Percentiles rank a stretch among this genome's conserved stretches.
These are phyloP conservation scores for Amphiprion percula DNA, from an alignment of 2,113 vertebrate species.

Conservation along the genomic window DNA sequence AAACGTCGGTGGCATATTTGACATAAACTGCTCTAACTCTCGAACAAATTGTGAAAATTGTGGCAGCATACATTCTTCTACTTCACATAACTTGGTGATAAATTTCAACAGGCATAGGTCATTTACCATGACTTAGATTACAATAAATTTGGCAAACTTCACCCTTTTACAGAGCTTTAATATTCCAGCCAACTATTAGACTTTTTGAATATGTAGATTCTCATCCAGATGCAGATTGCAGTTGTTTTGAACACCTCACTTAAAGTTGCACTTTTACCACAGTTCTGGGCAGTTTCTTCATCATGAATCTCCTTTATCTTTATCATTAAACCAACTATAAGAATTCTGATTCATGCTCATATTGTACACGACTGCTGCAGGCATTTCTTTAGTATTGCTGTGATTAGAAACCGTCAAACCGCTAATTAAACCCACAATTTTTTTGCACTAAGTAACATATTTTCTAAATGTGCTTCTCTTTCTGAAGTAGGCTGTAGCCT, in stretches of 20 bases:
- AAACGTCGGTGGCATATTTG: constrained; percentile 8
- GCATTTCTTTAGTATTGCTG: background rate
- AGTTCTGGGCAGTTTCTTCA: constrained; percentile 13
- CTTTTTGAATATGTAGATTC: background rate
- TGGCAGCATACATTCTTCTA: background rate
- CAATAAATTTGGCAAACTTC: background rate
- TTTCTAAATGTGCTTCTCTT: constrained; percentile 28
- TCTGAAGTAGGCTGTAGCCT: background rate
- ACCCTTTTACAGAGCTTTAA: background rate
- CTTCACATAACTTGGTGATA: background rate
- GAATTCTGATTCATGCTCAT: background rate
- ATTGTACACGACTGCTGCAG: constrained; percentile 8
- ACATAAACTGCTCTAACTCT: constrained; percentile 15
- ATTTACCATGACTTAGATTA: background rate
- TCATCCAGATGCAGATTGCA: background rate
- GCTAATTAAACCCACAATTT: constrained; percentile 49
- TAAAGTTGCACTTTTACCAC: constrained; percentile 3
- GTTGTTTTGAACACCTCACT: constrained; percentile 9
- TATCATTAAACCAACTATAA: constrained; percentile 21
- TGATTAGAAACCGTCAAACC: constrained; percentile 39
- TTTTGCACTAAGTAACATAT: background rate
- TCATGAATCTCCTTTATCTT: constrained; percentile 32
- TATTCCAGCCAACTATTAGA: background rate
- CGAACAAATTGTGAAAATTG: constrained; percentile 5
- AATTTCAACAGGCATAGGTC: background rate